Percentiles rank a stretch among this genome's conserved stretches.
These are phyloP conservation scores for Fulmarus glacialis DNA, from an alignment of 2,113 vertebrate species.

Conservation along the genomic window DNA sequence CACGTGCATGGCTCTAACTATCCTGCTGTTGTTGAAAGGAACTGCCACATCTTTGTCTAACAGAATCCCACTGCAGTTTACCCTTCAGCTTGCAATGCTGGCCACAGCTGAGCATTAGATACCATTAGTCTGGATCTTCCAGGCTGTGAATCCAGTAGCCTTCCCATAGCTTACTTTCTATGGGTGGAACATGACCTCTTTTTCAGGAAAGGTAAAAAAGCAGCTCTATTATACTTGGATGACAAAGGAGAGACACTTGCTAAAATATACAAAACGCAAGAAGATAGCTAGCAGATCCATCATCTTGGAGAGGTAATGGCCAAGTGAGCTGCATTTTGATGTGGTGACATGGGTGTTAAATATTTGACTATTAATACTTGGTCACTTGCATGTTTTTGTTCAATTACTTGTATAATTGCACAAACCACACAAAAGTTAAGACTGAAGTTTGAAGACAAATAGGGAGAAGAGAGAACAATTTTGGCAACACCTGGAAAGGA, in stretches of 20 bases:
- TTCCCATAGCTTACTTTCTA: background rate
- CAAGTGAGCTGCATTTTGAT: background rate
- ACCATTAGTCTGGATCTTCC: background rate
- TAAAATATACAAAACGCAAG: conserved; percentile 74
- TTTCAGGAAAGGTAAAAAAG: conserved; percentile 79
- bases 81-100: background rate
- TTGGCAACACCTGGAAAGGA: background rate
- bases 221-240: conserved; percentile 72
- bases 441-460: background rate
- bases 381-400: background rate
- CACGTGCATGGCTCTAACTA: background rate
- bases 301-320: conserved; percentile 74
- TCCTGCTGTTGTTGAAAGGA: background rate
- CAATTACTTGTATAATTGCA: background rate
- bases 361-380: background rate
- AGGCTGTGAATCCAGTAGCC: background rate
- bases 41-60: background rate
- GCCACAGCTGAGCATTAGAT: background rate
- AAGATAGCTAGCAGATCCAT: conserved; percentile 77
- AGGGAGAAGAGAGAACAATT: background rate
- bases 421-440: background rate
- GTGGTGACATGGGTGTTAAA: background rate
- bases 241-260: conserved; percentile 73
- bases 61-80: background rate
- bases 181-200: conserved; percentile 78